These are phyloP conservation scores for Galeopterus variegatus DNA, from an alignment of 2,113 vertebrate species.

Conservation along the genomic window DNA sequence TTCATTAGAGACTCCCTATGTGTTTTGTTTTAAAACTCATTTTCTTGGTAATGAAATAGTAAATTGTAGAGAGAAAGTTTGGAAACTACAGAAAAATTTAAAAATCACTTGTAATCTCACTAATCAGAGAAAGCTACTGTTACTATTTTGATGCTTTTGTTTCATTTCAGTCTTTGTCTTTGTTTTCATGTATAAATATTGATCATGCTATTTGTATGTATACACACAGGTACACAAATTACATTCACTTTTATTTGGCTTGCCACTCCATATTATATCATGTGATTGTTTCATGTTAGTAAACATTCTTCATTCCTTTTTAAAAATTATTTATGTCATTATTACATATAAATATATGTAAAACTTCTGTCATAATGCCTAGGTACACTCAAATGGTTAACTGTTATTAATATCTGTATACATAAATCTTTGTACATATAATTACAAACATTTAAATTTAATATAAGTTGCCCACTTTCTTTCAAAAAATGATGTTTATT, in stretches of 20 bases:
- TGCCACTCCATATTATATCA: not conserved
- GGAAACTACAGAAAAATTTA: not conserved
- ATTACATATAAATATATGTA: not conserved
- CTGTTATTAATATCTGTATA: not conserved
- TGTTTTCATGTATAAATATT: not conserved
- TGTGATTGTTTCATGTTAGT: not conserved
- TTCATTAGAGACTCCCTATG: not conserved
- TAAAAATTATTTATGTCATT: not conserved
- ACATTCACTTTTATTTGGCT: not conserved
- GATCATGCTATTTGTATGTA: not conserved
- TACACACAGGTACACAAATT: not conserved
- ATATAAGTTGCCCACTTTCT: not conserved
- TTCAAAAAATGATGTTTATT: not conserved
- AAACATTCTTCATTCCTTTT: not conserved
- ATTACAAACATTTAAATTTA: not conserved
- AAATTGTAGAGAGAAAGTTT: not conserved
- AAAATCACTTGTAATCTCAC: not conserved
- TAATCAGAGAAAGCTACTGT: not conserved
- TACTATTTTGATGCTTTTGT: not conserved
- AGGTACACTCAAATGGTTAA: not conserved
- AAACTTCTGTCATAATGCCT: not conserved
- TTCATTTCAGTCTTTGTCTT: not conserved
- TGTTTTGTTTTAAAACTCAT: constrained; percentile 20
- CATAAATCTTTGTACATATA: not conserved
- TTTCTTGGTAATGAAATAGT: constrained; percentile 21